Evolutionary conservation across 1,140 invertebrate species (phyloP), one percentile per base, ranked within the genome.

Genomic region (Pemphigus obesinymphae): DNA sequence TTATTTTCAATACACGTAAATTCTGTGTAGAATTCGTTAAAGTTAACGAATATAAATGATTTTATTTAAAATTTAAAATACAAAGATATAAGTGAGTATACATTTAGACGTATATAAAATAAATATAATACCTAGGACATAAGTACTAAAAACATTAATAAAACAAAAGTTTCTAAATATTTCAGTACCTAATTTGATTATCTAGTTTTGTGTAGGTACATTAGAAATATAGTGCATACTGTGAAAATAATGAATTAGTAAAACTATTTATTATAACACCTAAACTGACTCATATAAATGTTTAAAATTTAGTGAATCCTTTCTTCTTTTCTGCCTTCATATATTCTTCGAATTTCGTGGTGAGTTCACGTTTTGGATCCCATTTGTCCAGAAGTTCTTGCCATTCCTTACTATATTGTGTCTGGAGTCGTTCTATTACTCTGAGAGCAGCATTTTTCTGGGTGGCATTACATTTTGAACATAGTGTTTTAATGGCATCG

Each of bases 401-500:
- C 90, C 90, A 91, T 34, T 90, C 88, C 20, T 89, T 88, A 0
- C 89, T 89, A 85, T 90, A 91, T 82, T 91, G 89, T 82, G 88
- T 87, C 78, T 89, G 88, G 10, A 85, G 29, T 70, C 66, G 70
- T 43, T 61, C 58, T 8, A 85, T 72, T 3, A 83, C 82, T 73
- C 58, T 82, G 1, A 88, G 86, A 0, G 88, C 86, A 20, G 88
- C 88, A 1, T 88, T 83, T 50, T 87, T 88, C 83, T 93, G 92
- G 29, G 86, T 88, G 5, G 90, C 87, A 43, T 88, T 90, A 82
- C 92, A 93, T 86, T 91, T 92, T 15, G 81, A 82, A 83, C 92
- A 93, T 8, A 89, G 89, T 0, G 89, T 91, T 83, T 89, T 87
- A 10, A 92, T 83, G 0, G 91, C 92, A 43, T 92, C 91, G 2